Evolutionary conservation across 2,113 vertebrate genomes (phyloP).

Genomic region (Aldabrachelys gigantea): DNA sequence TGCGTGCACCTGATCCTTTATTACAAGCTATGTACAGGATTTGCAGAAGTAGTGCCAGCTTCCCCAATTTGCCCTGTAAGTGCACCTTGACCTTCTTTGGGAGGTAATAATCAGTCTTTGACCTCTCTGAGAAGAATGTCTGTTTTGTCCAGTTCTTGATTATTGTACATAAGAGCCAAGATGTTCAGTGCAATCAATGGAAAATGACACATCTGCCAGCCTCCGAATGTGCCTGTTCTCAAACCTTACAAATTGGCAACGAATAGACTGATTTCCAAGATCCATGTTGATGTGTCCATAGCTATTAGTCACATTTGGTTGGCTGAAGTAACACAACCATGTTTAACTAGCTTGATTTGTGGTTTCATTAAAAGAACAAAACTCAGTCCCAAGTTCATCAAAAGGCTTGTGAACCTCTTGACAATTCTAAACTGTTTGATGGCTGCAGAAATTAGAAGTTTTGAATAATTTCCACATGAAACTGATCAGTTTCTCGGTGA

Average conservation of each 20-base stretch:
- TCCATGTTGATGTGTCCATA: background rate
- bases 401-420: background rate
- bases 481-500: background rate
- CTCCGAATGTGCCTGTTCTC: background rate
- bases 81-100: background rate
- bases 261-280: background rate
- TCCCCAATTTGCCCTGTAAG: background rate
- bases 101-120: background rate
- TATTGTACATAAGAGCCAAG: background rate
- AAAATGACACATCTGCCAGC: background rate
- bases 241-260: background rate
- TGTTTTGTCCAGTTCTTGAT: background rate
- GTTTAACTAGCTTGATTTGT: background rate
- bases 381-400: background rate
- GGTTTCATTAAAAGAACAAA: background rate
- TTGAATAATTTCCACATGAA: accelerated
- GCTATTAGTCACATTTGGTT: background rate
- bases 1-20: background rate
- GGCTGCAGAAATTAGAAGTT: background rate
- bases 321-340: background rate
- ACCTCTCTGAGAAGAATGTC: background rate
- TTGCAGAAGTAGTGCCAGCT: background rate
- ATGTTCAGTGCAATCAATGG: background rate
- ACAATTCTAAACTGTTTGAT: background rate
- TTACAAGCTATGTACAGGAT: background rate